These are phyloP conservation scores for Cantharis rustica DNA, from an alignment of 2,888 invertebrate species.

Conservation along the genomic window DNA sequence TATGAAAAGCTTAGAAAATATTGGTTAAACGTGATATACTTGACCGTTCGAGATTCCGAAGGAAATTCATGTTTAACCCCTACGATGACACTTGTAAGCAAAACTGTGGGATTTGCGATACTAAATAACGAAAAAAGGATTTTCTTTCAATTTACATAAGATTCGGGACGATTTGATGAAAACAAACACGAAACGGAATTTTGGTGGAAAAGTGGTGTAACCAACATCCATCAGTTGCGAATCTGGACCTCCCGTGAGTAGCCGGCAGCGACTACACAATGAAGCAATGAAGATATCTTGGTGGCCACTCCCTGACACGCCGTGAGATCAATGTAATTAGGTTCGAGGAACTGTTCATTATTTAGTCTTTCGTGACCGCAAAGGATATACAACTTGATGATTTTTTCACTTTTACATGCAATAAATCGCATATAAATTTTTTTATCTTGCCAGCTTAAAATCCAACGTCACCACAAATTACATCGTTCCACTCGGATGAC, in stretches of 20 bases:
- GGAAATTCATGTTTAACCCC: neutral
- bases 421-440: neutral
- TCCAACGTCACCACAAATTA: neutral
- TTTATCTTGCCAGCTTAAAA: neutral
- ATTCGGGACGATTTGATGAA: neutral
- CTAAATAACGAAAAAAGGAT: neutral
- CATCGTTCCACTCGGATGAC: neutral
- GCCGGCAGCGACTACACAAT: conserved; percentile 50
- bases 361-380: conserved; percentile 31
- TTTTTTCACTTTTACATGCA: conserved; percentile 22
- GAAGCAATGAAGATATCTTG: conserved; percentile 55
- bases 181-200: conserved; percentile 1
- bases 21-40: neutral
- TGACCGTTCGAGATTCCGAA: neutral
- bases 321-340: conserved; percentile 51
- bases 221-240: conserved; percentile 36
- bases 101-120: neutral
- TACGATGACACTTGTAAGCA: neutral
- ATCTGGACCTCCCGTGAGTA: conserved; percentile 49
- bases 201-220: conserved; percentile 31
- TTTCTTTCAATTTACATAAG: neutral
- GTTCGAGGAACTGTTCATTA: conserved; percentile 49
- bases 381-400: conserved; percentile 24
- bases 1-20: neutral
- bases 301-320: conserved; percentile 46